These are phyloP conservation scores for Peromyscus eremicus DNA, from an alignment of 2,797 vertebrate genomes.

Conservation along the genomic window DNA sequence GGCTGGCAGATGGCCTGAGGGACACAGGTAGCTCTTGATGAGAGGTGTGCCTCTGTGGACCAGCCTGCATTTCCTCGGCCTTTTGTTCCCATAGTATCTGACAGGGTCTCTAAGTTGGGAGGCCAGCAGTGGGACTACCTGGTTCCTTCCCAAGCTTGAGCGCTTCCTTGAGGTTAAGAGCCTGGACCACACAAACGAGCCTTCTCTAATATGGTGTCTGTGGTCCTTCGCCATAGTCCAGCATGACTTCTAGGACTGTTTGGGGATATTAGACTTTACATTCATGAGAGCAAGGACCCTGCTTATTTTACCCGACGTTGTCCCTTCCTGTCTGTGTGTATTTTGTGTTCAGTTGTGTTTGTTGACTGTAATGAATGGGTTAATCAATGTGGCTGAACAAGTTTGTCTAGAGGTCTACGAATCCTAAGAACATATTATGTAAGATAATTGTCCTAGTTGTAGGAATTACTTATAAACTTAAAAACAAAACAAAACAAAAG, in stretches of 20 bases:
- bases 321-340: background rate
- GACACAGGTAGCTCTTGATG: background rate
- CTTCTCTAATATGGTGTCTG: background rate
- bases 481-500: background rate
- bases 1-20: background rate
- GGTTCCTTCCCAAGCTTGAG: background rate
- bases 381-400: background rate
- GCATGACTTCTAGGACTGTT: slow-evolving; percentile 11
- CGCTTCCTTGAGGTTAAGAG: background rate
- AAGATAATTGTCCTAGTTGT: slow-evolving; percentile 1
- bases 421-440: background rate
- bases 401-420: background rate
- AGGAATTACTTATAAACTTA: slow-evolving; percentile 19
- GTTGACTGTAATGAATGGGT: background rate
- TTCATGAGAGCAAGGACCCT: background rate
- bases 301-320: background rate
- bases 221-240: background rate
- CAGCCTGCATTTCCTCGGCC: background rate
- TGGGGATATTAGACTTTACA: slow-evolving; percentile 16
- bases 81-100: background rate
- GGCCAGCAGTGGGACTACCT: background rate
- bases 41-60: background rate
- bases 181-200: background rate
- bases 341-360: slow-evolving; percentile 16
- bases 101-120: background rate